phyloP scores from a whole-genome alignment of 2,113 vertebrate genomes.

The Girardinichthys multiradiatus region DNA sequence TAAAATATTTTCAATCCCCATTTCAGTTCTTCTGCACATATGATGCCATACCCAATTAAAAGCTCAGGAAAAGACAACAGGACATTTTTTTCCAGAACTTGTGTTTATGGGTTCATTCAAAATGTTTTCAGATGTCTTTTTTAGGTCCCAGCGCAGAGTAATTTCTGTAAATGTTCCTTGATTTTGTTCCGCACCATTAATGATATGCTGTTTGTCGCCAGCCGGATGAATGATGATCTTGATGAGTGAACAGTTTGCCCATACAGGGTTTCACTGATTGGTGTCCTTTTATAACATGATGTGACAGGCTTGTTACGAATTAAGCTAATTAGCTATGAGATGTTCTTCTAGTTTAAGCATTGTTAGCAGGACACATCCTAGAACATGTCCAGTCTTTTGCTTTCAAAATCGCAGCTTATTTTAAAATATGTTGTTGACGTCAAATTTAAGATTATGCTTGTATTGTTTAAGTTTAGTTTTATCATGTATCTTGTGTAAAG shows the following conservation, averaged over 20 bases:
- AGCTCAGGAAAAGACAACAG: too few relatives aligned
- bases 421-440: not conserved
- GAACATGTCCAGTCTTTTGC: not conserved
- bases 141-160: not conserved
- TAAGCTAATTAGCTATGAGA: not conserved
- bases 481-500: too few relatives aligned
- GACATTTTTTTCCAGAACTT: too few relatives aligned
- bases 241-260: not conserved
- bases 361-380: too few relatives aligned
- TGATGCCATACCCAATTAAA: too few relatives aligned
- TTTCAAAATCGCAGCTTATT: not conserved
- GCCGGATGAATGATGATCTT: not conserved
- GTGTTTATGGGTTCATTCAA: too few relatives aligned
- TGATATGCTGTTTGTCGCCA: not conserved
- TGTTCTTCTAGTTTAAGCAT: not conserved
- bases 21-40: too few relatives aligned
- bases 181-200: not conserved
- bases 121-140: not conserved
- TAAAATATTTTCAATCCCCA: too few relatives aligned
- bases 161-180: not conserved
- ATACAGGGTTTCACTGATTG: not conserved
- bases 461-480: not conserved
- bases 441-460: not conserved
- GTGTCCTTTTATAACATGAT: not conserved
- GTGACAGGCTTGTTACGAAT: conserved; percentile 1